Percentiles rank a stretch among this genome's conserved stretches.
Conservation (phyloP, 2,113 vertebrate genomes). For the Cichladusa arquata region DNA sequence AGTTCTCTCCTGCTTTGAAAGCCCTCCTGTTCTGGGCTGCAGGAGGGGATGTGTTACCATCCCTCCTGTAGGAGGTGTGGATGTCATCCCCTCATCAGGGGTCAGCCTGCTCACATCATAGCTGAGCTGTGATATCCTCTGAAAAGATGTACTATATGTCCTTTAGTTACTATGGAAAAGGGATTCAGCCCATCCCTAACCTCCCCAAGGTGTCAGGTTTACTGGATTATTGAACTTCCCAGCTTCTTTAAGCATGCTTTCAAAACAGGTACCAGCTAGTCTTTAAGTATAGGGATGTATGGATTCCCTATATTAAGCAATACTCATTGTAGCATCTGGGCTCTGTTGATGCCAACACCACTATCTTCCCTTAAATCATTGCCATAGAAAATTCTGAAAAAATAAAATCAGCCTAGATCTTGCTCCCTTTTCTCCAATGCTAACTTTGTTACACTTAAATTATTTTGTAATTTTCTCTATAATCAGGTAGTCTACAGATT, state of each 20-base stretch:
- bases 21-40: neutral
- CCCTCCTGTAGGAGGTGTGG: neutral
- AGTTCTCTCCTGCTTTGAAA: neutral
- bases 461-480: neutral
- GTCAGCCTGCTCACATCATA: neutral
- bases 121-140: neutral
- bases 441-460: neutral
- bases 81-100: neutral
- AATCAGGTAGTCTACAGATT: neutral
- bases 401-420: neutral
- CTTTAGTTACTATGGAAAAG: neutral
- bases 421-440: neutral
- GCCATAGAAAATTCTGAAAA: neutral
- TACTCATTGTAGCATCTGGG: neutral
- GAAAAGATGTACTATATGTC: neutral
- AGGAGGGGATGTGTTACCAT: neutral
- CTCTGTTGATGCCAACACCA: neutral
- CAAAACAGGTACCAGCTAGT: neutral
- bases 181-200: neutral
- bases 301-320: slow-evolving; percentile 1
- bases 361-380: neutral
- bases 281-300: neutral
- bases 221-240: slow-evolving; percentile 25
- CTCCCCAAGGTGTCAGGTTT: neutral
- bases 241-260: neutral